Evolutionary conservation across 2,888 invertebrate species (phyloP).

Genomic region (Thalpophila matura): DNA sequence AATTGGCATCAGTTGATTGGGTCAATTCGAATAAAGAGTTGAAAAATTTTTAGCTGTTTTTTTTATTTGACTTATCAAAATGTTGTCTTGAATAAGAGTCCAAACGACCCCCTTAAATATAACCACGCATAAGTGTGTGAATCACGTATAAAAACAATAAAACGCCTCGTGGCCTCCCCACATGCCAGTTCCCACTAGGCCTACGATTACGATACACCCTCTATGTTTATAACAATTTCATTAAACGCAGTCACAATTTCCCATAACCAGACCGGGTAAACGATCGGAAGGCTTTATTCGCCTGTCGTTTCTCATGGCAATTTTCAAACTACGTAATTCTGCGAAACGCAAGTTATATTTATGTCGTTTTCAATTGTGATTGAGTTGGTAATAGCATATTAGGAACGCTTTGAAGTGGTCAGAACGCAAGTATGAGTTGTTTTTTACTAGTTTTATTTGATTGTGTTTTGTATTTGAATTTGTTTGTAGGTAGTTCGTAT

Average conservation of each 20-base stretch:
- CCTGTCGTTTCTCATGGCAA: conserved; percentile 68
- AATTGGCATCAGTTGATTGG: too few species aligned
- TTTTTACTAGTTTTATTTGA: conserved; percentile 31
- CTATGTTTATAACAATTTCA: conserved; percentile 81
- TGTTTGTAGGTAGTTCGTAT: conserved; percentile 13
- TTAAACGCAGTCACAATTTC: conserved; percentile 75
- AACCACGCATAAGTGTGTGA: too few species aligned
- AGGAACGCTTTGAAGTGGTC: conserved; percentile 45
- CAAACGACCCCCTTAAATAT: too few species aligned
- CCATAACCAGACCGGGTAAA: conserved; percentile 71
- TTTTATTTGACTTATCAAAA: too few species aligned
- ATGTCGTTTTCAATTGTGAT: conserved; percentile 16
- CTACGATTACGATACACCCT: conserved; percentile 72
- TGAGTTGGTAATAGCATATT: conserved; percentile 13
- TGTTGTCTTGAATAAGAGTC: too few species aligned
- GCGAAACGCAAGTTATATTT: conserved; percentile 43
- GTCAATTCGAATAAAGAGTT: too few species aligned
- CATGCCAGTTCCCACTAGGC: conserved; percentile 77
- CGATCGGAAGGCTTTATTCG: conserved; percentile 72
- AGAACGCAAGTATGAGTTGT: conserved; percentile 36
- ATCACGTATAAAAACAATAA: too few species aligned
- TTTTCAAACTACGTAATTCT: conserved; percentile 66
- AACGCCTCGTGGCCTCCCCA: too few species aligned
- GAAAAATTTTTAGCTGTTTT: too few species aligned
- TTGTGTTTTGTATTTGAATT: conserved; percentile 32